Evolutionary conservation across 1,140 invertebrate species (phyloP).

Genomic region (Dendrolimus punctatus): DNA sequence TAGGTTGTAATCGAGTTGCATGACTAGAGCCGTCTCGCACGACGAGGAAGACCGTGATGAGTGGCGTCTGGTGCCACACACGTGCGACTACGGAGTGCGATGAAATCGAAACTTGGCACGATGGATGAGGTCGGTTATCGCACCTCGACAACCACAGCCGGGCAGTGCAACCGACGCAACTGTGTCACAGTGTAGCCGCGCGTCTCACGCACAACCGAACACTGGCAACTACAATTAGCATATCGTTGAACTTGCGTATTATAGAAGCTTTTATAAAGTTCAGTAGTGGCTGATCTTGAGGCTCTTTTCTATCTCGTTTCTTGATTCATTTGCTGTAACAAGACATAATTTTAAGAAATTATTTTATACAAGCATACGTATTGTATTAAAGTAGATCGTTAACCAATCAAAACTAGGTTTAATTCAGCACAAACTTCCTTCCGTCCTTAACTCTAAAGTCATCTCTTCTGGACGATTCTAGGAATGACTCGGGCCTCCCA

Average conservation of each 20-base stretch:
- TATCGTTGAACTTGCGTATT: too few relatives aligned
- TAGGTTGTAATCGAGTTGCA: conserved; percentile 21
- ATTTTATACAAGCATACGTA: too few relatives aligned
- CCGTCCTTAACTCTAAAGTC: too few relatives aligned
- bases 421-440: too few relatives aligned
- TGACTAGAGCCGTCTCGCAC: conserved; percentile 36
- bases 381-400: too few relatives aligned
- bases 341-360: neutral
- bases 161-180: conserved; percentile 31
- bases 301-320: too few relatives aligned
- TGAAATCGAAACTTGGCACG: conserved; percentile 57
- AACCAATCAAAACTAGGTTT: too few relatives aligned
- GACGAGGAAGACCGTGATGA: conserved; percentile 11
- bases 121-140: conserved; percentile 44
- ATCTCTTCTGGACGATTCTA: too few relatives aligned
- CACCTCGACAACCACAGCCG: conserved; percentile 25
- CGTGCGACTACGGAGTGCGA: conserved; percentile 50
- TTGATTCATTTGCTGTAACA: neutral
- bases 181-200: conserved; percentile 41
- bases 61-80: conserved; percentile 25
- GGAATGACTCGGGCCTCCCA: too few relatives aligned
- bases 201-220: conserved; percentile 30
- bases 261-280: too few relatives aligned
- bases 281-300: too few relatives aligned
- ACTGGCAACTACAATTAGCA: conserved; percentile 4